These are phyloP conservation scores for Heliconius nattereri DNA, from an alignment of 1,140 invertebrate species.

Conservation along the genomic window DNA sequence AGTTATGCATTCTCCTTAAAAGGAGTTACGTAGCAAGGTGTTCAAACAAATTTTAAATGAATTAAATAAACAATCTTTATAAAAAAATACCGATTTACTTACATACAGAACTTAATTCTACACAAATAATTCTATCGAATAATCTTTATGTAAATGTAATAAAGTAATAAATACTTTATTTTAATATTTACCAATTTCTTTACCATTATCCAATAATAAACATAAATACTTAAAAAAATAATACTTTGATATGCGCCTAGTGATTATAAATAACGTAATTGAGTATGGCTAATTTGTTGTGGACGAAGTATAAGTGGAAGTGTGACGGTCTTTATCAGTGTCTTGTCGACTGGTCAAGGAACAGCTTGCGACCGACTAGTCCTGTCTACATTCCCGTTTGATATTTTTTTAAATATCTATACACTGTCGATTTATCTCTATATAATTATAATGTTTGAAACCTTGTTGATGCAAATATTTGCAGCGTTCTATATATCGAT, in stretches of 20 bases:
- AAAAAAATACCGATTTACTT: constrained; percentile 5
- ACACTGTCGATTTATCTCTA: constrained; percentile 33
- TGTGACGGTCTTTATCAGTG: constrained; percentile 46
- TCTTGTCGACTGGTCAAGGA: constrained; percentile 48
- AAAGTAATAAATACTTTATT: neutral
- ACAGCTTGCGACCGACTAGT: constrained; percentile 52
- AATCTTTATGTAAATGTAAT: neutral
- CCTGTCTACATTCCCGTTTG: constrained; percentile 45
- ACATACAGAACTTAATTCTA: neutral
- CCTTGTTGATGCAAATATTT: neutral
- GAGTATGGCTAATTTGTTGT: constrained; percentile 43
- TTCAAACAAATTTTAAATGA: neutral
- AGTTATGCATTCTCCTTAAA: constrained; percentile 24
- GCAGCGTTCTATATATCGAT: neutral
- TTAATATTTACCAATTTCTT: neutral
- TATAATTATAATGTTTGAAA: neutral
- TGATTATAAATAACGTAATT: constrained; percentile 38
- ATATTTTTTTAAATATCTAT: constrained; percentile 38
- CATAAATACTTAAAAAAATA: neutral
- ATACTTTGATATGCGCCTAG: neutral
- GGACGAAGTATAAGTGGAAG: constrained; percentile 41
- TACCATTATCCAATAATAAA: neutral
- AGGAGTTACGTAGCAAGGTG: constrained; percentile 28
- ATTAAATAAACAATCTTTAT: neutral
- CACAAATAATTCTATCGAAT: too few relatives aligned